Evolutionary conservation across 2,888 invertebrate species (phyloP).

Genomic region (Pristionchus exspectatus): DNA sequence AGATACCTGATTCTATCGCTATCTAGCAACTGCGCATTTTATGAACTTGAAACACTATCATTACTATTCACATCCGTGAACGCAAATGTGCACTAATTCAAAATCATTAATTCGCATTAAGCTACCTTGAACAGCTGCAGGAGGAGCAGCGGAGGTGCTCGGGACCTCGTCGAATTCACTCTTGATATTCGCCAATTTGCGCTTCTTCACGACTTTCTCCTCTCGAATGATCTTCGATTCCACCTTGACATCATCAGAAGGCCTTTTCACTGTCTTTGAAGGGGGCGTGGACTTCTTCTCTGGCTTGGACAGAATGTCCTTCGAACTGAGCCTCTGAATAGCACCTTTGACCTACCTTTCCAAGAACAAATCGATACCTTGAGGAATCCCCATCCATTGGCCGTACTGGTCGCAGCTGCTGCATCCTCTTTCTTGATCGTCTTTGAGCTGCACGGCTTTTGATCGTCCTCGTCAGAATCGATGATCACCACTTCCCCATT

Average conservation of each 20-base stretch:
- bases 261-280: not conserved
- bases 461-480: constrained; percentile 49
- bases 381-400: constrained; percentile 47
- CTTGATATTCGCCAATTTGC: not conserved
- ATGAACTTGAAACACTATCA: not conserved
- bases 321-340: constrained; percentile 25
- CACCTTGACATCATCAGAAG: not conserved
- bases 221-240: constrained; percentile 11
- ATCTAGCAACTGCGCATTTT: not conserved
- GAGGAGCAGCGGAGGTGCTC: not conserved
- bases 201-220: constrained; percentile 40
- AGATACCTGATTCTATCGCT: no score
- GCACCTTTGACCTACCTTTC: not conserved
- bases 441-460: constrained; percentile 1
- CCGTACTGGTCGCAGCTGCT: not conserved
- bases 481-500: constrained; percentile 22
- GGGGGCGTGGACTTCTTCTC: not conserved
- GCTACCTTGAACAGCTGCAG: not conserved
- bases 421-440: not conserved
- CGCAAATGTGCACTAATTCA: no score
- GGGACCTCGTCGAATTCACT: constrained; percentile 15
- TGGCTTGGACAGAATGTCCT: constrained; percentile 21
- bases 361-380: not conserved
- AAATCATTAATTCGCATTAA: no score
- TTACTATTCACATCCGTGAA: no score